These are phyloP conservation scores for Aphidoletes aphidimyza DNA, from an alignment of 2,888 invertebrate species.

Conservation along the genomic window DNA sequence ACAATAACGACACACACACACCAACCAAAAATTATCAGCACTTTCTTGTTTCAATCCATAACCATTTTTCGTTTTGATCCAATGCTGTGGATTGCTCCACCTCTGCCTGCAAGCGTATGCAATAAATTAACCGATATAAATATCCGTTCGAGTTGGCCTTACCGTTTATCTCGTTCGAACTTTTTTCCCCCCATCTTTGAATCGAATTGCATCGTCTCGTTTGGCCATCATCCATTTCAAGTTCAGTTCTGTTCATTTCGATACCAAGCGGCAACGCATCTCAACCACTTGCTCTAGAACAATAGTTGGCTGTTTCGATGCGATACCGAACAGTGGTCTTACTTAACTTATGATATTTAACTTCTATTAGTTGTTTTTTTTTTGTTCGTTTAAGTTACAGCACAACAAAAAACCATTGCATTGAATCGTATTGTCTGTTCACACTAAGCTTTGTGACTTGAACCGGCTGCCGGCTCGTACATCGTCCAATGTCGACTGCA, in stretches of 20 bases:
- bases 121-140: slow-evolving; percentile 52
- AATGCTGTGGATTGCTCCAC: background rate
- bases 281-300: background rate
- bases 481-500: background rate
- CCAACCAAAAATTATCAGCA: background rate
- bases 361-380: too few species aligned
- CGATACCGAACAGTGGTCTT: slow-evolving; percentile 19
- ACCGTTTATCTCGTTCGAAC: slow-evolving; percentile 33
- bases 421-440: background rate
- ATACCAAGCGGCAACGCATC: background rate
- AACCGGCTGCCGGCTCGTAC: background rate
- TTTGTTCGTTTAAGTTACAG: too few species aligned
- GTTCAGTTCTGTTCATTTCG: slow-evolving; percentile 5
- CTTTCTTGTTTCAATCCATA: slow-evolving; percentile 17
- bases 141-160: slow-evolving; percentile 50
- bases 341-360: slow-evolving; percentile 50
- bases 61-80: slow-evolving; percentile 16
- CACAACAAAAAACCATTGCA: too few species aligned
- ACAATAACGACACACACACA: background rate
- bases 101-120: background rate
- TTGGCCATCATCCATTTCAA: background rate
- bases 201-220: background rate
- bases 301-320: background rate
- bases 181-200: background rate
- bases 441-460: background rate